Evolutionary conservation across 2,888 invertebrate species (phyloP), one percentile per base, ranked within the genome.

Genomic region (Tortrix viridana): DNA sequence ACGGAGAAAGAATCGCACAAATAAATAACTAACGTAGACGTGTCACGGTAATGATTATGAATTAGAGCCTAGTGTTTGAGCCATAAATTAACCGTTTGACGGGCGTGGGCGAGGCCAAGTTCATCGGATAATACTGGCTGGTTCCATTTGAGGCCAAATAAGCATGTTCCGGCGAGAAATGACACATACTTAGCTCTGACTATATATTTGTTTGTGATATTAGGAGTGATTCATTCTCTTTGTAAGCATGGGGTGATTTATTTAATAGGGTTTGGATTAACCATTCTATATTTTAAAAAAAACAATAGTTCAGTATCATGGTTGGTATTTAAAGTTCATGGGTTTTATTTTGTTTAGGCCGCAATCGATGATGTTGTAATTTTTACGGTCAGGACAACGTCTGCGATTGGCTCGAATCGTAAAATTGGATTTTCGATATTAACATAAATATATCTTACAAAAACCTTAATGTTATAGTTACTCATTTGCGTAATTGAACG

Each of bases 81-180:
- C 57, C 32, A 63, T 63, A 63, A 53, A 63, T 58, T 58, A 63
- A 47, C 41, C 44, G 52, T 63, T 52, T 53, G 63, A 47, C 52
- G 41, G 47, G 63, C 47, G 58, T 58, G 47, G 63, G 63, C 52
- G 62, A 38, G 49, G 6, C 50, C 22, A 48, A 57, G 53, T 63
- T 43, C 47, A 56, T 37, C 50, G 16, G 50, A 53, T 57, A 63
- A 57, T 23, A 55, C 61, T 46, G 50, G 50, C 58, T 63, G 57
- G 63, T 63, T 58, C 43, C 47, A 48, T 63, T 58, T 63, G 58
- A 58, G 63, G 58, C 58, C 53, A 63, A 63, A 63, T 58, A 58
- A 53, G 58, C 48, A 48, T 43, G 53, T 52, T 53, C 50, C 12
- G 19, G 22, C 16, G 48, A 52, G 62, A 53, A 57, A 63, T 53